phyloP scores from a whole-genome alignment of 2,888 invertebrate species.

The Ophion obscuratus region DNA sequence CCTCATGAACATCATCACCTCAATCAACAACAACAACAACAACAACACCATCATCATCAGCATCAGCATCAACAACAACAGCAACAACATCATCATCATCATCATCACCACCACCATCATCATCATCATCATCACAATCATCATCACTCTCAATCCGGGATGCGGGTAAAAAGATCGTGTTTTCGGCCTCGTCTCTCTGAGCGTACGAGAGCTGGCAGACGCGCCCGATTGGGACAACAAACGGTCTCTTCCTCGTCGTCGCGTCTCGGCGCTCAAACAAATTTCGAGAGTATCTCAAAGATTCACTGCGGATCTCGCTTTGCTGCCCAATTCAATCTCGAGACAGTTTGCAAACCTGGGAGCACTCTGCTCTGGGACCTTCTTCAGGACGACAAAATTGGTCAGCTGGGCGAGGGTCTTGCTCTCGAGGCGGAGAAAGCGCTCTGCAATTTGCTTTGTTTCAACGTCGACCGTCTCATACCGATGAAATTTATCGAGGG shows the following conservation, averaged over 20 bases:
- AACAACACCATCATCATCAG: background rate
- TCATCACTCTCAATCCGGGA: slow-evolving; percentile 71
- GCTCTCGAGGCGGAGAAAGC: slow-evolving; percentile 98
- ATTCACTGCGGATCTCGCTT: slow-evolving; percentile 88
- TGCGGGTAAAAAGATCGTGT: slow-evolving; percentile 78
- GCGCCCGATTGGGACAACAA: slow-evolving; percentile 56
- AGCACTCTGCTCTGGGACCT: slow-evolving; percentile 97
- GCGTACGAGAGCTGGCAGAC: slow-evolving; percentile 66
- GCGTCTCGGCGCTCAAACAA: slow-evolving; percentile 83
- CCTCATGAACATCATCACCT: slow-evolving; percentile 80
- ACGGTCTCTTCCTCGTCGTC: slow-evolving; percentile 75
- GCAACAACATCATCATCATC: slow-evolving; percentile 50
- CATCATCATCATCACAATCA: slow-evolving; percentile 59
- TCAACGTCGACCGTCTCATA: slow-evolving; percentile 94
- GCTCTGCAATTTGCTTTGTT: slow-evolving; percentile 94
- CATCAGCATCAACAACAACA: slow-evolving; percentile 38
- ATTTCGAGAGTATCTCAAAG: slow-evolving; percentile 92
- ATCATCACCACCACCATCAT: slow-evolving; percentile 73
- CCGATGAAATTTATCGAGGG: slow-evolving; percentile 98
- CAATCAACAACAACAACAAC: slow-evolving; percentile 50
- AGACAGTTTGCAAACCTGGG: slow-evolving; percentile 95
- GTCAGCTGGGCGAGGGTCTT: slow-evolving; percentile 94
- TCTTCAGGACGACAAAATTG: slow-evolving; percentile 95
- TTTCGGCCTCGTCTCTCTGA: slow-evolving; percentile 73
- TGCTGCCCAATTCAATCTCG: slow-evolving; percentile 85